phyloP scores from a whole-genome alignment of 92 coral and sea anemone genomes.

The Pocillopora meandrina region DNA sequence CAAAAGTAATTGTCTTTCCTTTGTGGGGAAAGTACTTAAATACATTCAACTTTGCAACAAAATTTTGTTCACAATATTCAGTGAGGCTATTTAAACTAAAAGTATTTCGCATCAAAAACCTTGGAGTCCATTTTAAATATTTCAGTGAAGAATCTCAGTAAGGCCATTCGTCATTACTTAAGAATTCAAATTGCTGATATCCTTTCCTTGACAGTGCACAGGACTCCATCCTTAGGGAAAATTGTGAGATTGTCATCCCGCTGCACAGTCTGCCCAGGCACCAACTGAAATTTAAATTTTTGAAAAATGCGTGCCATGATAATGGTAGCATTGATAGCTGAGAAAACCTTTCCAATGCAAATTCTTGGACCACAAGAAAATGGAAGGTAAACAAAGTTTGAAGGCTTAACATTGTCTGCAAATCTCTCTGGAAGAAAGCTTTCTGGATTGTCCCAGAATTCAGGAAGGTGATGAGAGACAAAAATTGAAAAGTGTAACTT shows the following conservation, averaged over 20 bases:
- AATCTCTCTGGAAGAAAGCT: slow-evolving; percentile 73
- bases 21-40: too few species aligned
- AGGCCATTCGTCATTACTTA: too few species aligned
- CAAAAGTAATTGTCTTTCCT: too few species aligned
- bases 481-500: slow-evolving; percentile 13
- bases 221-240: slow-evolving; percentile 71
- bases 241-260: slow-evolving; percentile 53
- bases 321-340: slow-evolving; percentile 71
- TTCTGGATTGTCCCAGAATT: slow-evolving; percentile 71
- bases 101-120: too few species aligned
- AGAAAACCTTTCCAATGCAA: slow-evolving; percentile 81
- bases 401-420: slow-evolving; percentile 43
- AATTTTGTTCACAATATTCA: too few species aligned
- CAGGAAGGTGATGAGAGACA: slow-evolving; percentile 45
- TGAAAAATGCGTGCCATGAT: slow-evolving; percentile 73
- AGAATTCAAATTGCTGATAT: not conserved
- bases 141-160: too few species aligned
- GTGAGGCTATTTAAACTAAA: too few species aligned
- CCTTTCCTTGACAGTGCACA: slow-evolving; percentile 48
- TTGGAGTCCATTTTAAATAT: too few species aligned
- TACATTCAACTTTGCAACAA: too few species aligned
- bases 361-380: slow-evolving; percentile 81
- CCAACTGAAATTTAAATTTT: slow-evolving; percentile 60
- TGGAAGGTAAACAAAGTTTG: slow-evolving; percentile 67
- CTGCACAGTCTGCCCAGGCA: slow-evolving; percentile 44